These are phyloP conservation scores for Vespertilio murinus DNA, from an alignment of 2,797 vertebrate genomes.

Conservation along the genomic window DNA sequence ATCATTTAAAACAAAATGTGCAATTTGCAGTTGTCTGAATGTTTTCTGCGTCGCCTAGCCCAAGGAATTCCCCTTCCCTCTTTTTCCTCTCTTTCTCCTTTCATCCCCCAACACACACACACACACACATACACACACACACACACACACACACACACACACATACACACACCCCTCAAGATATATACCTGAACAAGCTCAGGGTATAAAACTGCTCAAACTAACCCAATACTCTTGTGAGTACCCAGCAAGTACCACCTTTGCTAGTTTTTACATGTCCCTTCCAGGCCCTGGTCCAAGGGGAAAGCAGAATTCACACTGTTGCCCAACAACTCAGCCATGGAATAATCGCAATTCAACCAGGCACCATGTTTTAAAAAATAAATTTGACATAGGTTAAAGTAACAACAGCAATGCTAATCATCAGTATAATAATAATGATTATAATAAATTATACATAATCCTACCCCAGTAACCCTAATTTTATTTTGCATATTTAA, in stretches of 20 bases:
- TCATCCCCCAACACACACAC: not conserved
- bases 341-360: not conserved
- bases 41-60: not conserved
- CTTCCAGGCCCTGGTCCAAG: not conserved
- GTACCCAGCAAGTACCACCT: not conserved
- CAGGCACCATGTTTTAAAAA: not conserved
- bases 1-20: not conserved
- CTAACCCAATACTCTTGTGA: not conserved
- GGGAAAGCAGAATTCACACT: not conserved
- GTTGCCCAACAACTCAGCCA: not conserved
- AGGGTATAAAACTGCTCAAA: not conserved
- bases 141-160: not conserved
- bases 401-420: not conserved
- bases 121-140: not conserved
- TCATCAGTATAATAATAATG: not conserved
- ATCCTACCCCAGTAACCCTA: not conserved
- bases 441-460: not conserved
- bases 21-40: not conserved
- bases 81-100: not conserved
- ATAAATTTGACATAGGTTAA: constrained; percentile 1
- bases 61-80: not conserved
- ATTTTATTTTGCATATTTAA: constrained; percentile 15
- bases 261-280: not conserved
- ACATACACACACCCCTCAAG: too few species aligned
- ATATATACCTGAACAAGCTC: not conserved